Evolutionary conservation across 2,888 invertebrate genomes (phyloP).

Genomic region (Apoda limacodes): DNA sequence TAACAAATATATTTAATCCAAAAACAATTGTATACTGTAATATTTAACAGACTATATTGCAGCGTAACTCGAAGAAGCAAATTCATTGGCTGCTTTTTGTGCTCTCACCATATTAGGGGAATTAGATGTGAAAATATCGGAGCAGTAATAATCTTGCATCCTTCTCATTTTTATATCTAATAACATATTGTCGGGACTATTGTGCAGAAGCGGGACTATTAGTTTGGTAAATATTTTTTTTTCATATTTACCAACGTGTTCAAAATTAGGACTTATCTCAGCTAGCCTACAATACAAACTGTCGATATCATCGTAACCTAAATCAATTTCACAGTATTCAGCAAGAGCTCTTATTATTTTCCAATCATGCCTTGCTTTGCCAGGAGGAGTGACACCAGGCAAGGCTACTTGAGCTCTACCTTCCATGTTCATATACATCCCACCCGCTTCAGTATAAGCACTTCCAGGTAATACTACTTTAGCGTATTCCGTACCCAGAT

Average conservation of each 20-base stretch:
- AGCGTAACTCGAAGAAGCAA: constrained; percentile 27
- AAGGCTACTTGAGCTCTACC: constrained; percentile 91
- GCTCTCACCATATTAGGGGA: constrained; percentile 50
- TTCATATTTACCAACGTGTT: constrained; percentile 33
- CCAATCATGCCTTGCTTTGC: constrained; percentile 96
- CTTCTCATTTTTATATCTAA: constrained; percentile 36
- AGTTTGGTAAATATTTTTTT: constrained; percentile 31
- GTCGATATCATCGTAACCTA: constrained; percentile 35
- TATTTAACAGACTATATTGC: too few species aligned
- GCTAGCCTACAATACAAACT: constrained; percentile 34
- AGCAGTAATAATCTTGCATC: constrained; percentile 47
- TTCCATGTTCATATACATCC: constrained; percentile 95
- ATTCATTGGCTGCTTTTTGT: constrained; percentile 33
- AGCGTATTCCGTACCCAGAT: constrained; percentile 89
- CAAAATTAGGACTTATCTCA: constrained; percentile 50
- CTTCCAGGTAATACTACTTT: constrained; percentile 93
- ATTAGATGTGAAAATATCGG: constrained; percentile 47
- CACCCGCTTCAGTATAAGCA: constrained; percentile 97
- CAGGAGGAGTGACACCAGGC: constrained; percentile 90
- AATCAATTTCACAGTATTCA: constrained; percentile 35
- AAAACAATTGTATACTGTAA: too few species aligned
- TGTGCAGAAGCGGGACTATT: constrained; percentile 22
- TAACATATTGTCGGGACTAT: neutral
- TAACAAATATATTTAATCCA: too few species aligned
- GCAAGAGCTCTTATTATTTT: constrained; percentile 81